Conservation (phyloP, 2,113 vertebrate species). For the Leuciscus idus region DNA sequence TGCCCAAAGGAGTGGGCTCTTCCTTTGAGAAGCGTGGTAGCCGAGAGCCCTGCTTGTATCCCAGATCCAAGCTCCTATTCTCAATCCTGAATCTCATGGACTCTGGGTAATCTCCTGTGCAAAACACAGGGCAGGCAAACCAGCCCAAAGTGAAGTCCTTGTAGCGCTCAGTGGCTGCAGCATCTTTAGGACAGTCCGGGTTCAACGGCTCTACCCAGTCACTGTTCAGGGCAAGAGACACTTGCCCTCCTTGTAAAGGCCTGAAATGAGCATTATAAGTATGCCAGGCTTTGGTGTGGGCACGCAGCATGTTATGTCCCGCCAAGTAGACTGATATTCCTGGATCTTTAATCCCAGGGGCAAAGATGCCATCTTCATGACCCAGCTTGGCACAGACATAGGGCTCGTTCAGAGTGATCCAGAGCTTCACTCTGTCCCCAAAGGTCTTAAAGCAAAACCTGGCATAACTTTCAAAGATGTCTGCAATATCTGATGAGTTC, state of each 20-base stretch:
- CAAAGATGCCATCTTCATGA: slow-evolving; percentile 70
- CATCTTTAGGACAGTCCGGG: slow-evolving; percentile 64
- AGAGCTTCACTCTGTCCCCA: slow-evolving; percentile 80
- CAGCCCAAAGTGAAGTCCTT: slow-evolving; percentile 76
- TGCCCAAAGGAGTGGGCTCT: slow-evolving; percentile 74
- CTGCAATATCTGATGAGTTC: slow-evolving; percentile 67
- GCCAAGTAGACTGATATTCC: slow-evolving; percentile 75
- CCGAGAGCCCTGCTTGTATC: slow-evolving; percentile 60
- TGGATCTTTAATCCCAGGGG: slow-evolving; percentile 71
- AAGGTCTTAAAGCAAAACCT: slow-evolving; percentile 82
- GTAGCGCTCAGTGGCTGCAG: slow-evolving; percentile 68
- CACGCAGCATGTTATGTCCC: slow-evolving; percentile 79
- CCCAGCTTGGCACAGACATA: slow-evolving; percentile 68
- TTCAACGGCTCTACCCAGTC: slow-evolving; percentile 76
- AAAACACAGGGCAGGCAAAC: slow-evolving; percentile 83
- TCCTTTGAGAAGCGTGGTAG: slow-evolving; percentile 79
- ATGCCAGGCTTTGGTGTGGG: slow-evolving; percentile 80
- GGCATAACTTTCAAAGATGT: slow-evolving; percentile 77
- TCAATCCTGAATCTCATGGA: slow-evolving; percentile 75
- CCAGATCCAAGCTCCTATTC: slow-evolving; percentile 68
- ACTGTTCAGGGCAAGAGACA: slow-evolving; percentile 77
- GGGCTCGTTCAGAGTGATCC: slow-evolving; percentile 84
- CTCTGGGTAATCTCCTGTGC: slow-evolving; percentile 81
- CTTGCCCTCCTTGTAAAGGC: slow-evolving; percentile 67
- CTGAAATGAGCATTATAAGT: slow-evolving; percentile 75